Base-by-base conservation (phyloP, 30 jellyfish, hydroid and myxozoan species). In the Turritopsis dohrnii region DNA sequence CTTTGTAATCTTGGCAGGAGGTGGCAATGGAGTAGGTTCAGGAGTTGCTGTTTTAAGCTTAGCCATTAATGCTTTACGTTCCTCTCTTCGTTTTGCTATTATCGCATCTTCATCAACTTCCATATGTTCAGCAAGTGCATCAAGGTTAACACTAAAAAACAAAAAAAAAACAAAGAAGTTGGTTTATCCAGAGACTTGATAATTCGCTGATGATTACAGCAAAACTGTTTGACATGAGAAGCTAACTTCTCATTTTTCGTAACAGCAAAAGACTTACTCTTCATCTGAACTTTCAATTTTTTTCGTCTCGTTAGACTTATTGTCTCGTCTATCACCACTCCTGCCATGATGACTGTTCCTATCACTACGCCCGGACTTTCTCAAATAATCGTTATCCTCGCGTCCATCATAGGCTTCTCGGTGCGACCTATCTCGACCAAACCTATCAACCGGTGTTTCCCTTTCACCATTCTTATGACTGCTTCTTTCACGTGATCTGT, bases 31-130 rank as follows among this genome's bases (percentile, higher is more conserved):
- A 29, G 66, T 92, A 13, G 79, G 71, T 22, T 65, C 81, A 9
- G 80, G 52, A 9, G 84, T 69, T 29, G 88, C 52, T 65, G 85
- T 88, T 16, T 75, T 75, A 72, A 93, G 71, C 74, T 93, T 92
- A 29, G 91, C 96, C 53, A 93, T 66, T 74, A 92, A 74, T 1
- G 98, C 98, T 82, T 88, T 95, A 1, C 98, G 88, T 53, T 84
- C 90, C 71, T 88, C 94, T 31, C 98, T 82, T 28, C 92, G 86
- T 79, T 83, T 85, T 54, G 84, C 85, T 5, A 93, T 88, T 13
- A 93, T 28, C 60, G 84, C 95, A 65, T 93, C 98, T 79, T 93
- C 98, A 66, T 93, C 98, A 1, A 93, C 90, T 52, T 93, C 98
- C 95, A 93, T 93, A 66, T 71, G 80, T 20, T 93, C 98, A 20